Percentiles rank a stretch among this genome's conserved stretches.
phyloP scores from a whole-genome alignment of 30 jellyfish, hydroid and myxozoan genomes.

The Haliclystus octoradiatus region DNA sequence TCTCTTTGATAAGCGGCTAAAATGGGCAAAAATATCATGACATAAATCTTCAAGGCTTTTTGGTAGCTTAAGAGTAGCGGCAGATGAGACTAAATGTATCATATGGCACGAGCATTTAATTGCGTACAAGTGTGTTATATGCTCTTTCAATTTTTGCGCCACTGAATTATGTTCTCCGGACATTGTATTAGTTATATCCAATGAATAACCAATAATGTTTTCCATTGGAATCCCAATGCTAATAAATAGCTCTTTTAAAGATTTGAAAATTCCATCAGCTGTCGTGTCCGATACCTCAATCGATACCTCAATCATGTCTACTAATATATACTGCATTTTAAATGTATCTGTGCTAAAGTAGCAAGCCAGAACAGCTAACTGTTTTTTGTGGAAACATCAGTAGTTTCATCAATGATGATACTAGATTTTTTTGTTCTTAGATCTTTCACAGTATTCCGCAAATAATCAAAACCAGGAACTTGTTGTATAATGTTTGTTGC shows the following conservation, averaged over 20 bases:
- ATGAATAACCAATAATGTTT: conserved; percentile 24
- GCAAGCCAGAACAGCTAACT: conserved; percentile 3
- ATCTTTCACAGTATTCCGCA: neutral
- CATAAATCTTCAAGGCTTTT: conserved; percentile 7
- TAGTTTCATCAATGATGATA: conserved; percentile 12
- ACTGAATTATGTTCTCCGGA: conserved; percentile 6
- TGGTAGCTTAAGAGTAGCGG: conserved; percentile 16
- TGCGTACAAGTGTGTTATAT: conserved; percentile 8
- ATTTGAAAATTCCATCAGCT: conserved; percentile 11
- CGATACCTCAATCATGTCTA: conserved; percentile 10
- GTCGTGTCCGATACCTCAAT: neutral
- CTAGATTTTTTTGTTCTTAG: neutral
- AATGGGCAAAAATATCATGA: conserved; percentile 29
- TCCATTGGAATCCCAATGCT: conserved; percentile 18
- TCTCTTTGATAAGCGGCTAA: conserved; percentile 9
- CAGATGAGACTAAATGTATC: conserved; percentile 18
- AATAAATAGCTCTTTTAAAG: conserved; percentile 1
- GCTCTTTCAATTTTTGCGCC: conserved; percentile 6
- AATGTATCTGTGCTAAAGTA: conserved; percentile 1
- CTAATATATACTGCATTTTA: neutral
- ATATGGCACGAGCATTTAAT: conserved; percentile 27
- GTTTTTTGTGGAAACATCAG: conserved; percentile 7
- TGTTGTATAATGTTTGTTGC: conserved; percentile 9
- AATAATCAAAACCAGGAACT: conserved; percentile 6
- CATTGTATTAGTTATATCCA: conserved; percentile 29